A percentile compares a stretch with the other conserved stretches of the same genome.
Conservation (phyloP, 2,888 invertebrate species). For the Metacarcinus magister region DNA sequence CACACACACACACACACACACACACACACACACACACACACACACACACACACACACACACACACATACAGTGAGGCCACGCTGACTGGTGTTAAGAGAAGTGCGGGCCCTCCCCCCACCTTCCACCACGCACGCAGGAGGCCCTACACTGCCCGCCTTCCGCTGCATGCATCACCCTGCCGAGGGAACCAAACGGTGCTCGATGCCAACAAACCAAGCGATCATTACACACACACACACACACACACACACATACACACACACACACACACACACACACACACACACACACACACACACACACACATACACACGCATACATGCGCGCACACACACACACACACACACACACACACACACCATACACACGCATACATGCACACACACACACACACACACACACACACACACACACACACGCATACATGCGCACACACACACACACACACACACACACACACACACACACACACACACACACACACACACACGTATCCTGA, state of each 20-base stretch:
- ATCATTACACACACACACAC: background rate
- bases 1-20: slow-evolving; percentile 33
- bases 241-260: background rate
- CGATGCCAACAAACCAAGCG: background rate
- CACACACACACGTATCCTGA: slow-evolving; percentile 43
- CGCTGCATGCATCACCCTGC: background rate
- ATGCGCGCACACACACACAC: background rate
- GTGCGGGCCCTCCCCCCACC: background rate
- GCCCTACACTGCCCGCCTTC: background rate
- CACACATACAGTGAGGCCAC: background rate
- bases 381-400: background rate
- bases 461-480: slow-evolving; percentile 53
- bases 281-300: background rate
- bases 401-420: background rate
- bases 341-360: background rate
- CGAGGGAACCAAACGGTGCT: background rate
- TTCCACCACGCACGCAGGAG: background rate
- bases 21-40: slow-evolving; percentile 37
- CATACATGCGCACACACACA: background rate
- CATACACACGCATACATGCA: background rate
- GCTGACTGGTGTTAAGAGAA: background rate
- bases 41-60: slow-evolving; percentile 47
- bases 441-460: slow-evolving; percentile 36
- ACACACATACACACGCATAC: background rate
- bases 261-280: background rate